A percentile compares a stretch with the other conserved stretches of the same genome.
These are phyloP conservation scores for Nomada flava DNA, from an alignment of 2,888 invertebrate species.

Conservation along the genomic window DNA sequence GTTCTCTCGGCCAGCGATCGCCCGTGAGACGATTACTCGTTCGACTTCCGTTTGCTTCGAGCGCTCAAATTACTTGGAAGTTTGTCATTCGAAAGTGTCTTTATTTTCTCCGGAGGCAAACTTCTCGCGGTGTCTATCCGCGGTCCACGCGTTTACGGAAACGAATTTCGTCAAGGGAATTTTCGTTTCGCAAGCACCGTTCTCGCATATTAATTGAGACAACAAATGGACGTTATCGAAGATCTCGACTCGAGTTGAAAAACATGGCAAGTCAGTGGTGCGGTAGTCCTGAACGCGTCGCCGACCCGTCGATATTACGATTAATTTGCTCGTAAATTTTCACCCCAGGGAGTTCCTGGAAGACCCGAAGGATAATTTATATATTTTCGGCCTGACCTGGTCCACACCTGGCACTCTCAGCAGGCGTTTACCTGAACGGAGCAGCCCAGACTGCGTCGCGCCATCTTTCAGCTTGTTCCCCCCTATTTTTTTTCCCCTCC, in stretches of 20 bases:
- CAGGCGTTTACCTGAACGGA: constrained; percentile 68
- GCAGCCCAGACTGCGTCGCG: constrained; percentile 81
- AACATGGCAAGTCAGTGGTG: not conserved
- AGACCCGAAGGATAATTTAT: constrained; percentile 81
- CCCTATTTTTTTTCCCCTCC: constrained; percentile 14
- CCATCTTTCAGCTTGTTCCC: constrained; percentile 59
- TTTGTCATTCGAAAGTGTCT: constrained; percentile 19
- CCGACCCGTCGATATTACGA: constrained; percentile 80
- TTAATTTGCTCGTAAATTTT: constrained; percentile 84
- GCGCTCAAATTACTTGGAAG: constrained; percentile 42
- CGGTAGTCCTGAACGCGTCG: constrained; percentile 59
- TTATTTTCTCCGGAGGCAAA: not conserved
- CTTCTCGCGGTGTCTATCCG: not conserved
- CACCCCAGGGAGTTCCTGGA: constrained; percentile 77
- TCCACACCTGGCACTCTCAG: constrained; percentile 78
- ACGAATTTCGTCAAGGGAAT: not conserved
- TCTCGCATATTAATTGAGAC: constrained; percentile 34
- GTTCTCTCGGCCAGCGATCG: constrained; percentile 34
- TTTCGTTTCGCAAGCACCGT: not conserved
- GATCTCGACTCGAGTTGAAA: constrained; percentile 10
- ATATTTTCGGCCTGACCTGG: constrained; percentile 75
- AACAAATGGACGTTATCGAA: constrained; percentile 33
- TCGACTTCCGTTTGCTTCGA: constrained; percentile 1
- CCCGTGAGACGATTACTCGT: constrained; percentile 39
- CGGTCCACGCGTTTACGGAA: not conserved